Base-by-base conservation (phyloP, 2,797 vertebrate genomes). In the Scolopax rusticola region DNA sequence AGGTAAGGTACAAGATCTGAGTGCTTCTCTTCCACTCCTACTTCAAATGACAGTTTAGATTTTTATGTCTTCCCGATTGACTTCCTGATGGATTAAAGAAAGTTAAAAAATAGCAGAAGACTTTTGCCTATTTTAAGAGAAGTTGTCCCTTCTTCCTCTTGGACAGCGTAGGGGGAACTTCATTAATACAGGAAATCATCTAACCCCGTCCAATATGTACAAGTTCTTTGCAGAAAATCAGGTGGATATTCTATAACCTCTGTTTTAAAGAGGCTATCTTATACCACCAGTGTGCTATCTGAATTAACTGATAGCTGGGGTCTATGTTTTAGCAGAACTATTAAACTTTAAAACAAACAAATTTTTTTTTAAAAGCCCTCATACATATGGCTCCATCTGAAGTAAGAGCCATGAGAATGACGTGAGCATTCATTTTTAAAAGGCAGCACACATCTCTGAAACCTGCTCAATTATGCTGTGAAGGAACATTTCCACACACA, bases 381-480 rank as follows among this genome's bases (percentile, higher is more conserved):
- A 57, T 30, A 50, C 23, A 67, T 65, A 93, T 54, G 70, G 68
- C 17, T 89, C 30, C 16, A n/a, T 33, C 12, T 59, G 59, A 92
- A 92, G 57, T 83, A 92, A 75, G 70, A 90, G 70, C 30, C 36
- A 87, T 6, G 30, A 87, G 41, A 81, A 83, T 41, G 70, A 94
- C 50, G 82, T 27, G 21, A 87, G 51, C 50, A 54, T 64, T 89
- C 48, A 11, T 41, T 89, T 92, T 54, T 59, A 65, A 77, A 89
- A 93, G 33, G 61, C 71, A 95, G 80, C 32, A 77, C 24, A 64
- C 81, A 83, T 89, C 71, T 85, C 92, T 82, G 40, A 86, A 95
- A 89, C 45, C 68, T 89, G 48, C 61, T 78, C 43, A 81, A 50
- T 87, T 82, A 83, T 48, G 50, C 68, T 47, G 79, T 8, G 57